Evolutionary conservation across 2,888 invertebrate species (phyloP), one percentile per base, ranked within the genome.

Genomic region (Drosophila helvetica): DNA sequence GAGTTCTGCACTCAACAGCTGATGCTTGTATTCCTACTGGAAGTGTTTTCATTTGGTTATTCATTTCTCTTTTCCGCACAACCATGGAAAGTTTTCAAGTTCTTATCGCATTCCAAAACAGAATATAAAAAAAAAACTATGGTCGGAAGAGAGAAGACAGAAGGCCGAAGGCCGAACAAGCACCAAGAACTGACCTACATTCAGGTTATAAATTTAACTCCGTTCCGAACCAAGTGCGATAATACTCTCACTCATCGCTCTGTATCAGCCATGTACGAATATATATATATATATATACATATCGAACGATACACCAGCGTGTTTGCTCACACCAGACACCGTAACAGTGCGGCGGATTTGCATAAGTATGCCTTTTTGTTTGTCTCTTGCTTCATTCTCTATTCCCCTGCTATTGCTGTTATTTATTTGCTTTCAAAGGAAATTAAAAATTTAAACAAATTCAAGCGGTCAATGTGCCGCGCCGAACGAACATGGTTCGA

Each of bases 151-250:
- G 8, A 52, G 22, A 51, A 52, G 12, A 55, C 63, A 61, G 55
- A 43, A 33, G 18, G 7, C 12, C 50, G 55, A 43, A 33, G n/a
- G 10, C 12, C 50, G 43, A 30, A 0, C 42, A 10, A 55, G 52
- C 33, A 19, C 48, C 66, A 47, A 66, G 67, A 76, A 76, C 81
- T 82, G 81, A 82, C 81, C 81, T 82, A 77, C 86, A 72, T 61
- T 57, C 68, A 73, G 19, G 19, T 25, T 25, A 55, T 50, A 64
- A 64, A 62, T 45, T 60, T n/a, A 65, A 70, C 75, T 65, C 56
- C 52, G 46, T 57, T 68, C 48, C 48, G 54, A 53, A 59, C 25
- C 25, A 38, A 64, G 42, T 51, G 71, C 17, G 56, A 62, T 61
- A 67, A 63, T 50, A 53, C 52, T 17, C 38, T 38, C 38, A 53